Conservation (phyloP, 2,888 invertebrate genomes). For the Alentia gelatinosa region DNA sequence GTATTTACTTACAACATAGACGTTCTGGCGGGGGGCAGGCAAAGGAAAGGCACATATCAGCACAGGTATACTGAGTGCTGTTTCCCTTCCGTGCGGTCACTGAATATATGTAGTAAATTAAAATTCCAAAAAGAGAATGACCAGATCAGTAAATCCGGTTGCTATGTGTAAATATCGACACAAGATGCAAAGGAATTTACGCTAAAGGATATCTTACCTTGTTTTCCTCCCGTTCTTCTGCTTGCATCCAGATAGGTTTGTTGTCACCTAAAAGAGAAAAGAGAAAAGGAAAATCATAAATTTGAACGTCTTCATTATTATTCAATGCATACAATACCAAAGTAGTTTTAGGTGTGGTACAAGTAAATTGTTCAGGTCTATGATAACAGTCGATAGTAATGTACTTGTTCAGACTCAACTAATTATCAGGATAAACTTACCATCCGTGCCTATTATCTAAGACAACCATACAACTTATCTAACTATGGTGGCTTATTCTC, state of each 20-base stretch:
- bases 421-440: too few species aligned
- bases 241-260: constrained; percentile 98
- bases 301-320: too few species aligned
- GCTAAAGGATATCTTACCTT: constrained; percentile 83
- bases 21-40: constrained; percentile 42
- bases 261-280: constrained; percentile 86
- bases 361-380: too few species aligned
- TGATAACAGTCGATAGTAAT: too few species aligned
- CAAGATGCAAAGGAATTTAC: not conserved
- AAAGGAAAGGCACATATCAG: constrained; percentile 42
- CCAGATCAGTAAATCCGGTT: not conserved
- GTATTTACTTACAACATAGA: constrained; percentile 45
- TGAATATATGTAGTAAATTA: not conserved
- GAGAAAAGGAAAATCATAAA: constrained; percentile 4
- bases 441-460: too few species aligned
- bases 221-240: constrained; percentile 98
- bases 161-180: not conserved
- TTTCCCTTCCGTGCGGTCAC: not conserved
- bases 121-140: not conserved
- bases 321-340: too few species aligned
- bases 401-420: too few species aligned
- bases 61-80: not conserved
- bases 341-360: too few species aligned
- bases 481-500: too few species aligned
- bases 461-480: too few species aligned